Evolutionary conservation across 2,888 invertebrate genomes (phyloP), one percentile per base, ranked within the genome.

Genomic region (Eucriotettix oculatus): DNA sequence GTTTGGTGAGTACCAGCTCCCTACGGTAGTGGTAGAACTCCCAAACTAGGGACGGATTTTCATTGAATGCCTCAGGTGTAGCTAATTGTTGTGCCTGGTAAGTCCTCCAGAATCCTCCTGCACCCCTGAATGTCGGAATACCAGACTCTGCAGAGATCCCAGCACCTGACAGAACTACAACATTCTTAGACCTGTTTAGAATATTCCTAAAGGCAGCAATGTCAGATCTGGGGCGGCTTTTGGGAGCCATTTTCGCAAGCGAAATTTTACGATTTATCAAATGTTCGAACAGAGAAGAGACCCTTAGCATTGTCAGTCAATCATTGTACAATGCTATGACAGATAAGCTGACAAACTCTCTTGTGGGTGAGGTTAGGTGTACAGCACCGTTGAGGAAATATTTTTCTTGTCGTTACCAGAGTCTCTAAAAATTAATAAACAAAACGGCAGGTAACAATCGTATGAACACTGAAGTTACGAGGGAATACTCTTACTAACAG

Each of bases 11-110:
- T 53, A 87, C 89, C n/a, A 87, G 76, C 72, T 86, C 86, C 67
- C 92, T 75, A 65, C 91, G 78, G 69, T 90, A 89, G 68, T 90
- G 89, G 71, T 92, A 92, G 74, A 92, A 92, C 72, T 92, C 90
- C 92, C 92, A 92, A 42, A 93, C 91, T 42, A 91, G 75, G 41
- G 86, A 84, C 0, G 91, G 90, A 68, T 83, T 83, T 9, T 76
- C 74, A 59, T 71, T 72, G 70, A 91, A 91, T 1, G 89, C 88
- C 67, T 78, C 76, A 40, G 85, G 86, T 14, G 85, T 85, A 0
- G 85, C 86, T 56, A 87, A 72, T 64, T 78, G 74, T 52, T 81
- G 77, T 0, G 87, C 83, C 65, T 80, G 78, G 71, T 87, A 86
- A 66, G 79, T 85, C 67, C 90, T 80, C 92, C 92, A 92, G 62